Conservation (phyloP, 2,888 invertebrate genomes). For the Lymantria dispar region DNA sequence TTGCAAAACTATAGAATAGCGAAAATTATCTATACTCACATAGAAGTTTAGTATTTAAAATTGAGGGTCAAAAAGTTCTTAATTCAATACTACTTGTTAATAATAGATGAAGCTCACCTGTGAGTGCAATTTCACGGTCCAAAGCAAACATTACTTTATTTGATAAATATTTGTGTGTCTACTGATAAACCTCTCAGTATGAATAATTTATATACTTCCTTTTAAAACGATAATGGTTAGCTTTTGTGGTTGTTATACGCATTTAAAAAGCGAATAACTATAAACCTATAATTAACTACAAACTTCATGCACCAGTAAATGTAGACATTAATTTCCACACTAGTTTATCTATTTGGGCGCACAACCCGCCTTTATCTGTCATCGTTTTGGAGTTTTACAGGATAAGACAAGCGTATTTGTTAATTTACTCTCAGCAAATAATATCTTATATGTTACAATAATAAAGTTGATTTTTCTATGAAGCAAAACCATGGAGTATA, state of each 20-base stretch:
- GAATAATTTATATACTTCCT: conserved; percentile 76
- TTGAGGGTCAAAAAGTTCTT: neutral
- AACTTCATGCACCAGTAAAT: conserved; percentile 83
- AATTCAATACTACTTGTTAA: conserved; percentile 32
- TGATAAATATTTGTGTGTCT: conserved; percentile 67
- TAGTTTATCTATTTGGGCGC: conserved; percentile 82
- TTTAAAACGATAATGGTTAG: conserved; percentile 74
- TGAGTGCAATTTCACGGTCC: conserved; percentile 62
- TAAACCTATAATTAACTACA: conserved; percentile 80
- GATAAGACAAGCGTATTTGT: conserved; percentile 57
- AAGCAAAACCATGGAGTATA: conserved; percentile 41
- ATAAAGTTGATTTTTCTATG: conserved; percentile 55
- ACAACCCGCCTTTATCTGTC: conserved; percentile 81
- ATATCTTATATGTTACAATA: conserved; percentile 39
- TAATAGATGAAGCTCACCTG: conserved; percentile 31
- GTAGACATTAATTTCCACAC: conserved; percentile 83
- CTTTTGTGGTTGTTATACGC: conserved; percentile 74
- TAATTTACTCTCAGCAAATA: conserved; percentile 36
- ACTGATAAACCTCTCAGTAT: conserved; percentile 62
- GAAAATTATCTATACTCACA: no score
- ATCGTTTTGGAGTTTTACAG: conserved; percentile 63
- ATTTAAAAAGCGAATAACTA: conserved; percentile 75
- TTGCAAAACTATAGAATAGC: no score
- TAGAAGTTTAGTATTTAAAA: no score
- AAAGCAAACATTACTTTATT: conserved; percentile 56